Conservation (phyloP, 2,888 invertebrate species). For the Heteropelma amictum region DNA sequence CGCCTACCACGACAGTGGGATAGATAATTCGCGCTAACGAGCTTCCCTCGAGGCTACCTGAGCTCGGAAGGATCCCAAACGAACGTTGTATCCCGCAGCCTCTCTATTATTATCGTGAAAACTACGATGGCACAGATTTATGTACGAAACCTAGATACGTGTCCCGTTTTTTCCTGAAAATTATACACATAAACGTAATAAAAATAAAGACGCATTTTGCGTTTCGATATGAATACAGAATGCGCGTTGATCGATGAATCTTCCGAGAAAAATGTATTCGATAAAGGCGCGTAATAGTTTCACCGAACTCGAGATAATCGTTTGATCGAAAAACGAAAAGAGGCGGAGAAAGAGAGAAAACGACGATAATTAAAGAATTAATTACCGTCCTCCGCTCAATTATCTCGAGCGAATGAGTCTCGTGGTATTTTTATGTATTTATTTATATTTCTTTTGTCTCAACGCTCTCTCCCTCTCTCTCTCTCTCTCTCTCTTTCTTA, state of each 20-base stretch:
- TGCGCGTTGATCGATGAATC: background rate
- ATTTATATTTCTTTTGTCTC: slow-evolving; percentile 37
- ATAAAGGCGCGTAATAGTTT: slow-evolving; percentile 25
- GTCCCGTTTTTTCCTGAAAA: too few species aligned
- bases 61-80: slow-evolving; percentile 12
- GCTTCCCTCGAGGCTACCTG: slow-evolving; percentile 47
- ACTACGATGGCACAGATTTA: background rate
- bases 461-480: background rate
- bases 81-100: slow-evolving; percentile 14
- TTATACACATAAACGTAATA: too few species aligned
- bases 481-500: background rate
- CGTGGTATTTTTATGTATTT: slow-evolving; percentile 48
- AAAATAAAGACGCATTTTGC: background rate
- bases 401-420: slow-evolving; percentile 29
- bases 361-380: slow-evolving; percentile 46
- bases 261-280: slow-evolving; percentile 2
- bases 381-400: slow-evolving; percentile 43
- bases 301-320: slow-evolving; percentile 35
- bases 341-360: too few species aligned
- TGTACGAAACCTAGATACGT: too few species aligned
- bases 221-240: background rate
- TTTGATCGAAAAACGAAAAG: too few species aligned
- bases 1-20: slow-evolving; percentile 51
- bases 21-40: slow-evolving; percentile 56
- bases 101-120: slow-evolving; percentile 35